These are phyloP conservation scores for Desoria tigrina DNA, from an alignment of 2,888 invertebrate genomes.

Conservation along the genomic window DNA sequence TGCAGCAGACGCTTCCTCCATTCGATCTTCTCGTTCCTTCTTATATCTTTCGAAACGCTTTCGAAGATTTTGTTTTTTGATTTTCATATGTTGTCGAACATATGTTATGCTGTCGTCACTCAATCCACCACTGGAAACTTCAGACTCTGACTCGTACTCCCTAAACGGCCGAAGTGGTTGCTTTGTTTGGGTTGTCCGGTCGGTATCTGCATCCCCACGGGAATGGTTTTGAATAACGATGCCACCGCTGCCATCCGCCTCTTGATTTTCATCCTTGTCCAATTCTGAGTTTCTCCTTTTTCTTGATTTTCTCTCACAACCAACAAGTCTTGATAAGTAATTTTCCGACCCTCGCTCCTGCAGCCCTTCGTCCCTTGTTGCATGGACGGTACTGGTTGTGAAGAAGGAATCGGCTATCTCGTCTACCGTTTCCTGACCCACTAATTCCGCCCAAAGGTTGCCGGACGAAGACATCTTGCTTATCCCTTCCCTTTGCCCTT, in stretches of 20 bases:
- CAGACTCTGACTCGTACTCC: background rate
- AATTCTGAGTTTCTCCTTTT: background rate
- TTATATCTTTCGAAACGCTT: background rate
- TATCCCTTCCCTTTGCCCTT: no score
- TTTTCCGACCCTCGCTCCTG: background rate
- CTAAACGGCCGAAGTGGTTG: no score
- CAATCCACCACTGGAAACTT: background rate
- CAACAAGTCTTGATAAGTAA: background rate
- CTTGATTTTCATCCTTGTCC: background rate
- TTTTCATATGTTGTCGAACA: background rate
- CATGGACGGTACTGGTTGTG: background rate
- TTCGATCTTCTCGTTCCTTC: background rate
- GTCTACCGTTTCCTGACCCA: no score
- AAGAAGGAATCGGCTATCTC: no score
- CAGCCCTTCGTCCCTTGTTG: background rate
- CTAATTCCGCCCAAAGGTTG: no score
- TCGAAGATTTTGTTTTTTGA: background rate
- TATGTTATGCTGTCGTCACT: slow-evolving; percentile 6
- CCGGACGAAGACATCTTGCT: no score
- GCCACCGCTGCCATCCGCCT: background rate
- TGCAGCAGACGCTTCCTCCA: background rate
- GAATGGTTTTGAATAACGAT: background rate
- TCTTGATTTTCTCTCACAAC: background rate
- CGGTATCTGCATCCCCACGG: background rate
- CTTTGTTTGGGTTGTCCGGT: background rate